phyloP scores from a whole-genome alignment of 2,888 invertebrate species.

The Agonopterix subpropinquella region DNA sequence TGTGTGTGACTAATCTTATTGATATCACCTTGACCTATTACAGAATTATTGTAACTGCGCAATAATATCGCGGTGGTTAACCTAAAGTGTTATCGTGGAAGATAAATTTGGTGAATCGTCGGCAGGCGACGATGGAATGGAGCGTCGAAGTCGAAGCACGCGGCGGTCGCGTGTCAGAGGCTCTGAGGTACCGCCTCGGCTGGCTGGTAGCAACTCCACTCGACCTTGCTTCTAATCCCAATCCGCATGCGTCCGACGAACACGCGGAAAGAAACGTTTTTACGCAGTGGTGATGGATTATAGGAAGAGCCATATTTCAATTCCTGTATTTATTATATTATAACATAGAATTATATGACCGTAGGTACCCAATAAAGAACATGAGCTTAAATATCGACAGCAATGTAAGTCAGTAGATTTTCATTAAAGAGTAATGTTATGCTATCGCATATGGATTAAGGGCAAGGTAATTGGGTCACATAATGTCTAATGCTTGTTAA shows the following conservation, averaged over 20 bases:
- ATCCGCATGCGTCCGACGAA: slow-evolving; percentile 19
- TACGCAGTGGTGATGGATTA: slow-evolving; percentile 3
- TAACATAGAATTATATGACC: too few relatives aligned
- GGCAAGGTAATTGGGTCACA: slow-evolving; percentile 44
- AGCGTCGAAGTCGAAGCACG: slow-evolving; percentile 6
- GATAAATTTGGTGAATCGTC: slow-evolving; percentile 15
- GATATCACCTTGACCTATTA: slow-evolving; percentile 52
- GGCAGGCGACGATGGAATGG: slow-evolving; percentile 6
- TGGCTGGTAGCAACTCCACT: slow-evolving; percentile 8
- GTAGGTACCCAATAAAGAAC: too few relatives aligned
- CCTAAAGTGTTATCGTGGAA: slow-evolving; percentile 22
- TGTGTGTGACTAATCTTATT: slow-evolving; percentile 29
- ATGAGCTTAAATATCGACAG: too few relatives aligned
- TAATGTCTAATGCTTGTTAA: slow-evolving; percentile 29
- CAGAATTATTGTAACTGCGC: slow-evolving; percentile 40
- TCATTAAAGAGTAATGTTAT: neutral
- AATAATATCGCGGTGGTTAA: slow-evolving; percentile 23
- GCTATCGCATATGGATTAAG: slow-evolving; percentile 36
- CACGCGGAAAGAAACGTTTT: slow-evolving; percentile 26
- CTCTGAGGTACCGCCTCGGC: neutral
- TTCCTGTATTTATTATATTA: neutral
- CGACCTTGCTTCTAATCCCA: slow-evolving; percentile 41
- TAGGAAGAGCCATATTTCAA: neutral
- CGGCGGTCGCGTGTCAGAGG: slow-evolving; percentile 5
- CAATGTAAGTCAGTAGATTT: too few relatives aligned